phyloP scores from a whole-genome alignment of 92 coral and sea anemone species.

The Siderastrea radians region DNA sequence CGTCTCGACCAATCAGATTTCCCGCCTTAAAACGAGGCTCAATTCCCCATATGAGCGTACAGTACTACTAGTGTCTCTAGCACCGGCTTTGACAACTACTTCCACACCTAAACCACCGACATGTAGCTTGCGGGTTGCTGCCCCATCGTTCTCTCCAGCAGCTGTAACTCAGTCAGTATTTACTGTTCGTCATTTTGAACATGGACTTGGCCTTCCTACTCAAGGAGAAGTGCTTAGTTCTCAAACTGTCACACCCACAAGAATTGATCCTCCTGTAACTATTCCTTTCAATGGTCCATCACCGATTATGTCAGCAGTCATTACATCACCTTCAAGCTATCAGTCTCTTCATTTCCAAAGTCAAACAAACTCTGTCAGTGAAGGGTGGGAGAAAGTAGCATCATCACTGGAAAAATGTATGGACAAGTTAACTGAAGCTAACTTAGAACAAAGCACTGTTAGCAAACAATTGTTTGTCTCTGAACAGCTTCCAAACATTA shows the following conservation, averaged over 20 bases:
- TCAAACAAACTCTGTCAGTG: not conserved
- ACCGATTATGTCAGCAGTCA: slow-evolving; percentile 15
- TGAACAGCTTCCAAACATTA: slow-evolving; percentile 47
- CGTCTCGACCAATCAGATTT: no score
- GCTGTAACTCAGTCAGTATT: slow-evolving; percentile 15
- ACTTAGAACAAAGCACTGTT: not conserved
- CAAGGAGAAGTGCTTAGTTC: no score
- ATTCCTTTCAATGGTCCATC: not conserved
- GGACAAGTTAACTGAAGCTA: slow-evolving; percentile 48
- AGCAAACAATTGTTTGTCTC: slow-evolving; percentile 8
- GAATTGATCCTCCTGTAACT: slow-evolving; percentile 9
- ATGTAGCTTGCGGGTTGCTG: not conserved
- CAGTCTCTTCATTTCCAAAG: not conserved
- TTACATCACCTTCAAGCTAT: not conserved
- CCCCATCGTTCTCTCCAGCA: slow-evolving; percentile 8
- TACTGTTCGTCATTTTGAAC: slow-evolving; percentile 18
- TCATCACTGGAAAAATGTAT: slow-evolving; percentile 38
- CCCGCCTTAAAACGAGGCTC: no score
- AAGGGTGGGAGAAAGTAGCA: slow-evolving; percentile 33
- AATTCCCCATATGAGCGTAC: no score
- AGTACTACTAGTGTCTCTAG: no score
- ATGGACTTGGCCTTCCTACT: slow-evolving; percentile 11
- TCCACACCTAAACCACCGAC: not conserved
- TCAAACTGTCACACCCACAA: not conserved
- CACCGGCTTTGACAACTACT: not conserved